Conservation (phyloP, 1,140 invertebrate species). For the Theocolax elegans region DNA sequence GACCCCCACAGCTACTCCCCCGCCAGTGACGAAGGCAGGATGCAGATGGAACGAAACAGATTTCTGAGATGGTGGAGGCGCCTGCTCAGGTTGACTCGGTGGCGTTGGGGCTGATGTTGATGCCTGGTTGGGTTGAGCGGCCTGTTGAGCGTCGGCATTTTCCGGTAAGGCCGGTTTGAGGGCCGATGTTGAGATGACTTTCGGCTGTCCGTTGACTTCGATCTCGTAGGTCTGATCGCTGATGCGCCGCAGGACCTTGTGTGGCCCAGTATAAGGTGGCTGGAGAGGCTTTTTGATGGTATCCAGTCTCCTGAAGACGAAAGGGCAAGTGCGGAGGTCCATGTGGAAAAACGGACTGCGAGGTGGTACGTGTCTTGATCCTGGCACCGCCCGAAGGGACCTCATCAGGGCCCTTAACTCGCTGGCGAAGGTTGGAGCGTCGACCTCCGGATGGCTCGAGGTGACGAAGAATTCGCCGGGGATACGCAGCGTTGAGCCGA, state of each 20-base stretch:
- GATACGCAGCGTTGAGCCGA: slow-evolving; percentile 19
- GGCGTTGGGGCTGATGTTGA: neutral
- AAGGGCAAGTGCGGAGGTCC: neutral
- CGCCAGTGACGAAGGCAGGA: neutral
- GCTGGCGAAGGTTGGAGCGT: neutral
- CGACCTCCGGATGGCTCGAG: neutral
- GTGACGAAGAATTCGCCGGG: slow-evolving; percentile 49
- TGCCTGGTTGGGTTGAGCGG: neutral
- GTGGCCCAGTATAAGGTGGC: neutral
- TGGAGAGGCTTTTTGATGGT: neutral
- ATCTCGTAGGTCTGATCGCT: neutral
- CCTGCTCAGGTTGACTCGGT: neutral
- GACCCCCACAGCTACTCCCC: slow-evolving; percentile 3
- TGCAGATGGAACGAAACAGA: neutral
- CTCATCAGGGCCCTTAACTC: neutral
- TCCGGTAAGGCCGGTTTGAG: neutral
- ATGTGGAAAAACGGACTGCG: too few species aligned
- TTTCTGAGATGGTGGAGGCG: neutral
- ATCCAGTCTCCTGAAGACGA: neutral
- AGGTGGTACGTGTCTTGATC: too few species aligned
- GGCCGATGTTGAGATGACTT: neutral
- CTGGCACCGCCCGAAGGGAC: too few species aligned
- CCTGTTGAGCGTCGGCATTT: neutral
- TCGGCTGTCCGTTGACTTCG: neutral
- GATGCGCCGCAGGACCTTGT: neutral